phyloP scores from a whole-genome alignment of 2,113 vertebrate genomes.

The Microtus ochrogaster region DNA sequence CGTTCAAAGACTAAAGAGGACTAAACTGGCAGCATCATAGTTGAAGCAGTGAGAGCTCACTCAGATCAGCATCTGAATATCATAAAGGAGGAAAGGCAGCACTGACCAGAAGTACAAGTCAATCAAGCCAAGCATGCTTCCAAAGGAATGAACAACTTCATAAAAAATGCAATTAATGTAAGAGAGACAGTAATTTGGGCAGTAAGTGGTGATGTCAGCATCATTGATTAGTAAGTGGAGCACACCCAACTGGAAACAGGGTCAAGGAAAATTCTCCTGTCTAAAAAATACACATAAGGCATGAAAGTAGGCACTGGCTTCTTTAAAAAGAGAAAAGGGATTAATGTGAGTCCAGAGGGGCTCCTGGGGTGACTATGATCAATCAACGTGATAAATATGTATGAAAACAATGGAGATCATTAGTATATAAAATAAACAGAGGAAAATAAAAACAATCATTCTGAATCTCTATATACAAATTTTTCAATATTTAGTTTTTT shows the following conservation, averaged over 20 bases:
- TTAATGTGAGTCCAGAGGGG: neutral
- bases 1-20: neutral
- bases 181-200: neutral
- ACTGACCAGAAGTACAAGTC: neutral
- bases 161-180: neutral
- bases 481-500: neutral
- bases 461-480: neutral
- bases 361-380: neutral
- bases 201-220: neutral
- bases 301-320: neutral
- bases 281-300: neutral
- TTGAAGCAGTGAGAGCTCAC: neutral
- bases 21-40: no score
- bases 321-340: neutral
- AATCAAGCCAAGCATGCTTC: neutral
- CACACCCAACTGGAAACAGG: neutral
- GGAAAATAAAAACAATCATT: neutral
- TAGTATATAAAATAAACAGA: neutral
- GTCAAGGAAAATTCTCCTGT: neutral
- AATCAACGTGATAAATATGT: neutral
- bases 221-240: neutral
- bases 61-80: neutral
- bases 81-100: neutral
- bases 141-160: neutral
- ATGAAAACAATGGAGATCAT: neutral